These are phyloP conservation scores for Lepus americanus DNA, from an alignment of 2,113 vertebrate species.

Conservation along the genomic window DNA sequence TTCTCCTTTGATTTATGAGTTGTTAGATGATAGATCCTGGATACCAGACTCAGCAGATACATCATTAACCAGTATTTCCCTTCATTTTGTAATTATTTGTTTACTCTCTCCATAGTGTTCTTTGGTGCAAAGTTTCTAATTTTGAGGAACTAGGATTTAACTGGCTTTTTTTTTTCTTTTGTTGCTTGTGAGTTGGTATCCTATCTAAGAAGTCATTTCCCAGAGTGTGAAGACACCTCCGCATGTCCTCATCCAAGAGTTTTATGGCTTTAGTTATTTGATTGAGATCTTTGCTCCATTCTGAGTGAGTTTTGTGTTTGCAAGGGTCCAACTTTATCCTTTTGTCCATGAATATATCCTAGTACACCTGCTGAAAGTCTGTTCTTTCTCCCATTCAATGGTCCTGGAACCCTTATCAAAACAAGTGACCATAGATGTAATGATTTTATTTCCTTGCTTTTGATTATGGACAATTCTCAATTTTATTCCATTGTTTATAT, in stretches of 20 bases:
- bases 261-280: not conserved
- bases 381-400: not conserved
- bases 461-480: not conserved
- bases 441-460: slow-evolving; percentile 20
- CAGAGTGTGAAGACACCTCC: not conserved
- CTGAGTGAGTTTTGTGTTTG: not conserved
- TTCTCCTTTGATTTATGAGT: not conserved
- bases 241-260: not conserved
- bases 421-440: not conserved
- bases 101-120: not conserved
- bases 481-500: not conserved
- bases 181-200: not conserved
- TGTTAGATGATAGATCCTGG: not conserved
- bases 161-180: not conserved
- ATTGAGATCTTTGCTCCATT: not conserved
- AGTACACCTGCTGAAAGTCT: not conserved
- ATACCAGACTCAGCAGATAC: not conserved
- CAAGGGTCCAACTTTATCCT: not conserved
- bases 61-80: slow-evolving; percentile 35
- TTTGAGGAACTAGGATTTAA: not conserved
- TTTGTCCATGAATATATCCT: not conserved
- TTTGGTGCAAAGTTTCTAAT: not conserved
- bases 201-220: not conserved
- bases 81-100: not conserved
- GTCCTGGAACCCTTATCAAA: not conserved